Evolutionary conservation across 2,113 vertebrate genomes (phyloP), one percentile per base, ranked within the genome.

Genomic region (Himantopus leucocephalus): DNA sequence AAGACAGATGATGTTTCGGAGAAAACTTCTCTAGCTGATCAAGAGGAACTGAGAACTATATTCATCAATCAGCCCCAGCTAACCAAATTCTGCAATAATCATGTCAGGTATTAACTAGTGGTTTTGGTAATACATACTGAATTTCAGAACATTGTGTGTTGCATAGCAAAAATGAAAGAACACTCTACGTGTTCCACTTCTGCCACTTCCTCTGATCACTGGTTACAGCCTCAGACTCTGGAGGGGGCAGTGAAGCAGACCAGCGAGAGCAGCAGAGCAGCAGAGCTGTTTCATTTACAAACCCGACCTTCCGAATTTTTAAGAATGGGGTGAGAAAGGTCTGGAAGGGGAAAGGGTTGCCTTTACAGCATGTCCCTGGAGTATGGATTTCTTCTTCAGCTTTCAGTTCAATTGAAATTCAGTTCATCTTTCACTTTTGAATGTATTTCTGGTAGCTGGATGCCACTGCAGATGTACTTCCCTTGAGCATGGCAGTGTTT

Each of bases 61-160:
- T 98, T 99, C 97, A 99, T 99, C 97, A 99, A 99, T 97, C 99
- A 99, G 91, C 99, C 98, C 12, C 99, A 99, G 97, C 98, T 99
- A 90, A 99, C 98, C 30, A 99, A 99, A 96, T 99, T 99, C 98
- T 99, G 99, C 98, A 99, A 96, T 98, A 99, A 99, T 92, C 98
- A 98, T 67, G 99, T 99, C 98, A 99, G 99, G 99, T 99, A 98
- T 73, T 94, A 87, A 71, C 3, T 45, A 43, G 37, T 55, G 8
- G 2, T 72, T 76, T 58, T 87, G 34, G 74, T 37, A 77, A 39
- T 84, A 73, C 11, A 8, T 60, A 39, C 3, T 53, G 55, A 41
- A 39, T 71, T 89, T 64, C 62, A 29, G 41, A 90, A 37, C 5
- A 8, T 9, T 73, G 16, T 19, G 35, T 39, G 29, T 58, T n/a